Evolutionary conservation across 2,888 invertebrate genomes (phyloP).

Genomic region (Melieria omissa): DNA sequence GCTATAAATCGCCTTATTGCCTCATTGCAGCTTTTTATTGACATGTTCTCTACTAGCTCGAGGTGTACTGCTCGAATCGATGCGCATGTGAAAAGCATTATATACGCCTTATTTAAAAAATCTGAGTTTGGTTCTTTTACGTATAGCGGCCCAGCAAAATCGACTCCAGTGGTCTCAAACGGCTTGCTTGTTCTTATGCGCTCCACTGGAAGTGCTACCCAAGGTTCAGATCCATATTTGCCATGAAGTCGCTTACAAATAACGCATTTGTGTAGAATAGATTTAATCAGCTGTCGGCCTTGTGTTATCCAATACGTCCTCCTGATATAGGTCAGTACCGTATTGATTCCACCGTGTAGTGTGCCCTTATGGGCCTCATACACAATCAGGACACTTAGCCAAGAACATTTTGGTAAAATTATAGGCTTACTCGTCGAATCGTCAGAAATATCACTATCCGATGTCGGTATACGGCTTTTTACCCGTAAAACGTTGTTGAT

Average conservation of each 20-base stretch:
- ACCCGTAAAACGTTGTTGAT: conserved; percentile 12
- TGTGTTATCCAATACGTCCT: conserved; percentile 39
- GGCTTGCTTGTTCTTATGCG: conserved; percentile 35
- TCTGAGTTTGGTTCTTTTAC: conserved; percentile 11
- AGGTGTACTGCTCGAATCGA: conserved; percentile 40
- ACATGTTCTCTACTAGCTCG: too few relatives aligned
- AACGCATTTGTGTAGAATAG: conserved; percentile 29
- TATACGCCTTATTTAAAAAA: conserved; percentile 19
- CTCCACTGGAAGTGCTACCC: conserved; percentile 36
- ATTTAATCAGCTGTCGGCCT: conserved; percentile 39
- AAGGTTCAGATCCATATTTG: conserved; percentile 36
- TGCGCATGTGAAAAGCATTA: conserved; percentile 39
- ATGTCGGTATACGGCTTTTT: conserved; percentile 14
- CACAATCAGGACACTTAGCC: conserved; percentile 34
- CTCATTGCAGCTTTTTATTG: too few relatives aligned
- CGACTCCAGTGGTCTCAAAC: conserved; percentile 39
- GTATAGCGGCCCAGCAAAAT: conserved; percentile 38
- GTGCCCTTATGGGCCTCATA: conserved; percentile 36
- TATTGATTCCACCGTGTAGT: conserved; percentile 36
- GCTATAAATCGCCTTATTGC: too few relatives aligned
- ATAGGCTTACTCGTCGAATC: conserved; percentile 30
- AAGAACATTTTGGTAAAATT: conserved; percentile 39
- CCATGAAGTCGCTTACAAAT: conserved; percentile 37
- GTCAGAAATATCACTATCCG: conserved; percentile 13
- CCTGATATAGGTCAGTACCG: conserved; percentile 23